Base-by-base conservation (phyloP, 2,888 invertebrate species). In the Hydrotaea cyrtoneurina region DNA sequence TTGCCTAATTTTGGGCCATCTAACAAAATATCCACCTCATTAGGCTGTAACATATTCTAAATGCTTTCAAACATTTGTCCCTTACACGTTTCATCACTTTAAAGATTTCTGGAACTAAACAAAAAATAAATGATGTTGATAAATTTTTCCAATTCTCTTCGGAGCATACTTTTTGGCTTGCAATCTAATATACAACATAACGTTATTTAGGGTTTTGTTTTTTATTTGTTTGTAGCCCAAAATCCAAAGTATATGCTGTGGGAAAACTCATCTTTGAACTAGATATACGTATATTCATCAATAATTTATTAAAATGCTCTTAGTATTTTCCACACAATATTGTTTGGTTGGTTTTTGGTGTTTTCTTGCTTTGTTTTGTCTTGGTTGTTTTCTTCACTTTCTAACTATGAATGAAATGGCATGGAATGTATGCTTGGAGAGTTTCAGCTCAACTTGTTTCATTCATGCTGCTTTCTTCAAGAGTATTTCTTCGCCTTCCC, bases 291-390 rank as follows among this genome's bases (percentile, higher is more conserved):
- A 26, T 1, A 26, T 23, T 23, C 23, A 59, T 59, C 26, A 59
- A 59, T 59, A 59, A 59, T 59, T 59, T 59, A 59, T 59, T 23
- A 26, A 59, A 23, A 15, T 26, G 23, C 11, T 55, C 50, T 50
- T 50, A 15, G 50, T n/a, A 50, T 50, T 15, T n/a, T 50, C 50
- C 7, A 11, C 15, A 43, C 43, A 43, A 43, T 43, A 43, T 43
- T 13, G 3, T 43, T 43, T 43, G 43, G 3, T 43, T 31, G 2
- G 4, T 11, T 15, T 50, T 4, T 50, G n/a, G 3, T 13, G 1
- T 50, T 39, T 39, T n/a, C n/a, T 39, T 39, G 7, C 39, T 39
- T 11, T 39, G 4, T 39, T 39, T 11, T 39, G 39, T 39, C 21
- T 55, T 17, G 21, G 21, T 21, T 55, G 21, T 55, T 55, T 55